Conservation (phyloP, 2,113 vertebrate species). For the Hippocampus zosterae region DNA sequence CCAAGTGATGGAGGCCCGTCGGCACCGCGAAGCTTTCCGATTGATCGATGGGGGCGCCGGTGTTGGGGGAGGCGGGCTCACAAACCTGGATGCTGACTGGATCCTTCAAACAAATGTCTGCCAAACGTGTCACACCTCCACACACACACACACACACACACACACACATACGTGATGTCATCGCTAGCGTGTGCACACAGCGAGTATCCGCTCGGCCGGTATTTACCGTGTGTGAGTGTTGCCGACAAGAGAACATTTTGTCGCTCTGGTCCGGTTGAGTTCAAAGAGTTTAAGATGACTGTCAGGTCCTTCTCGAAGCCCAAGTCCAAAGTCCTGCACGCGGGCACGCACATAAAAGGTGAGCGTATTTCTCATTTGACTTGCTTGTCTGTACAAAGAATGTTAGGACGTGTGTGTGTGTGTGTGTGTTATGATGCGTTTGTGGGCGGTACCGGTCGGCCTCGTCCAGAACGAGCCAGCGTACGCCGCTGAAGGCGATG, state of each 20-base stretch:
- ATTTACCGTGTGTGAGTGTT: conserved; percentile 82
- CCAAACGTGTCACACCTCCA: conserved; percentile 80
- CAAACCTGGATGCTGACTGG: conserved; percentile 77
- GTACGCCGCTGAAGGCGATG: conserved; percentile 78
- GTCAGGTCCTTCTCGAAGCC: conserved; percentile 93
- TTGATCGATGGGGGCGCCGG: conserved; percentile 5
- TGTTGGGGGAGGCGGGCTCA: conserved; percentile 36
- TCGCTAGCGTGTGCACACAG: neutral
- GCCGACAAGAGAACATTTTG: conserved; percentile 93
- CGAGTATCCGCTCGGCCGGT: conserved; percentile 36
- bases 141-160: conserved; percentile 15
- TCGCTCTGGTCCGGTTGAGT: conserved; percentile 65
- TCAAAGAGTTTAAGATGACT: conserved; percentile 85
- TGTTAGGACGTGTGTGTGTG: neutral
- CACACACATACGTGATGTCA: too few species aligned
- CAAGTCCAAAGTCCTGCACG: conserved; percentile 83
- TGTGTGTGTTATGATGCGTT: neutral
- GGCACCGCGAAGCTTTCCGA: conserved; percentile 81
- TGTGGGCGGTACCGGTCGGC: conserved; percentile 81
- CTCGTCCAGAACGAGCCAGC: conserved; percentile 92
- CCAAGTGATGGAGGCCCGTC: conserved; percentile 78
- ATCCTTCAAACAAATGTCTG: conserved; percentile 80
- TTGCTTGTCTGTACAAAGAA: too few species aligned
- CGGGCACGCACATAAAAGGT: conserved; percentile 5
- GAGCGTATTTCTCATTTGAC: too few species aligned